Conservation (phyloP, 1,140 invertebrate genomes). For the Lasaia peninsularis region DNA sequence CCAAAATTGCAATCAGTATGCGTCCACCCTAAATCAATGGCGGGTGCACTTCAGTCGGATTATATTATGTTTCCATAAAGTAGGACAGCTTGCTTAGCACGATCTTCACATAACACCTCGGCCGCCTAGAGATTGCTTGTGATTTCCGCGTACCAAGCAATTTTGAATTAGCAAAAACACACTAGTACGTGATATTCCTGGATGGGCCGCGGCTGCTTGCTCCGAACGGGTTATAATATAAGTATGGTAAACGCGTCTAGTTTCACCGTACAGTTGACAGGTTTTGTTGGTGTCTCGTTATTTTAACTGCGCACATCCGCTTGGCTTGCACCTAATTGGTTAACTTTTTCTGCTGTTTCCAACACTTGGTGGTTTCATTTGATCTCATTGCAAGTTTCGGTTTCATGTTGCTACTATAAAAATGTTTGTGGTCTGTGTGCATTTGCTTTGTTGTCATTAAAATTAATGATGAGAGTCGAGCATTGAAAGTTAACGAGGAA, state of each 20-base stretch:
- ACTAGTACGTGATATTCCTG: slow-evolving; percentile 8
- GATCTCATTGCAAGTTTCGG: background rate
- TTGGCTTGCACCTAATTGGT: slow-evolving; percentile 41
- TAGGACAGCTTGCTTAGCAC: slow-evolving; percentile 4
- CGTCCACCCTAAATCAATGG: background rate
- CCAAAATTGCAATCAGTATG: background rate
- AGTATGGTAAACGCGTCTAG: slow-evolving; percentile 32
- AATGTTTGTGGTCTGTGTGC: no score
- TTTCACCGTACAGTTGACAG: slow-evolving; percentile 47
- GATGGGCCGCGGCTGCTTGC: slow-evolving; percentile 8
- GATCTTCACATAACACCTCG: slow-evolving; percentile 9
- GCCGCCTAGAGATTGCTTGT: slow-evolving; percentile 4
- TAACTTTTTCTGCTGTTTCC: slow-evolving; percentile 13
- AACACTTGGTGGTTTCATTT: slow-evolving; percentile 9
- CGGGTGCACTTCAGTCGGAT: slow-evolving; percentile 7
- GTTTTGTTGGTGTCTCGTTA: slow-evolving; percentile 42
- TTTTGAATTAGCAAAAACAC: slow-evolving; percentile 5
- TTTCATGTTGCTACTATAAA: no score
- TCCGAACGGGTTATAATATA: slow-evolving; percentile 17
- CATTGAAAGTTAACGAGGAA: no score
- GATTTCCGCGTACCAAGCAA: slow-evolving; percentile 14
- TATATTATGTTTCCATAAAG: slow-evolving; percentile 10
- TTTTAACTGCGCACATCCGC: slow-evolving; percentile 43
- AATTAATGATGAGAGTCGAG: no score
- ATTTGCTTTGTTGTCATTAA: no score